phyloP scores from a whole-genome alignment of 1,140 invertebrate genomes.

The Apocrypta bakeri region DNA sequence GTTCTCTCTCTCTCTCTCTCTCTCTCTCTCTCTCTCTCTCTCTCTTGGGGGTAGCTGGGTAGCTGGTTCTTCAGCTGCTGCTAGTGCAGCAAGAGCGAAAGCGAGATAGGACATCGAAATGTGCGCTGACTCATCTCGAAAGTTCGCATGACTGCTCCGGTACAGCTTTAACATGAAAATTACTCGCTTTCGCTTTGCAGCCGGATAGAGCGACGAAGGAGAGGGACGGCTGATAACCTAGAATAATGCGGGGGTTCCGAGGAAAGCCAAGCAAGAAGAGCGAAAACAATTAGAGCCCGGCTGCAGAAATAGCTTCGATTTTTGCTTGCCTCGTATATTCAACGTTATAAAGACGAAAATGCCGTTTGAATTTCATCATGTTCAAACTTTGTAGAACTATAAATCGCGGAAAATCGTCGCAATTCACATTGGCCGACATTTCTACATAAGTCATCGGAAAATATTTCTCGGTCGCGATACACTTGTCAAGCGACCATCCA shows the following conservation, averaged over 20 bases:
- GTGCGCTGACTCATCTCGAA: conserved; percentile 58
- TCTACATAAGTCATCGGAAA: conserved; percentile 14
- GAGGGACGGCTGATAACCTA: conserved; percentile 39
- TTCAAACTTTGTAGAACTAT: background rate
- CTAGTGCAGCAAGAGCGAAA: background rate
- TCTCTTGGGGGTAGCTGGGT: conserved; percentile 50
- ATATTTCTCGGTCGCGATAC: background rate
- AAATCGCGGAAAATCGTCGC: background rate
- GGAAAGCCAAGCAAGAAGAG: background rate
- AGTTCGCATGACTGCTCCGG: conserved; percentile 59
- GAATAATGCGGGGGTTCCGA: conserved; percentile 23
- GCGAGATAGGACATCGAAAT: conserved; percentile 52
- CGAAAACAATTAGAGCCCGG: conserved; percentile 57
- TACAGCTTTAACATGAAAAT: conserved; percentile 63
- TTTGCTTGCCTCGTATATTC: conserved; percentile 40
- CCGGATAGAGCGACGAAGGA: conserved; percentile 45
- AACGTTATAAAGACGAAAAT: background rate
- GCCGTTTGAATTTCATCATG: background rate
- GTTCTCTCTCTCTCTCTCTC: background rate
- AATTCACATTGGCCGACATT: background rate
- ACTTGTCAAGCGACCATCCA: conserved; percentile 17
- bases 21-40: background rate
- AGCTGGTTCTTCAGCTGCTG: background rate
- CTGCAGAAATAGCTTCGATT: conserved; percentile 54
- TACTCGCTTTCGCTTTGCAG: conserved; percentile 57